Conservation (phyloP, 2,797 vertebrate species). For the Paratrypauchen microcephalus region DNA sequence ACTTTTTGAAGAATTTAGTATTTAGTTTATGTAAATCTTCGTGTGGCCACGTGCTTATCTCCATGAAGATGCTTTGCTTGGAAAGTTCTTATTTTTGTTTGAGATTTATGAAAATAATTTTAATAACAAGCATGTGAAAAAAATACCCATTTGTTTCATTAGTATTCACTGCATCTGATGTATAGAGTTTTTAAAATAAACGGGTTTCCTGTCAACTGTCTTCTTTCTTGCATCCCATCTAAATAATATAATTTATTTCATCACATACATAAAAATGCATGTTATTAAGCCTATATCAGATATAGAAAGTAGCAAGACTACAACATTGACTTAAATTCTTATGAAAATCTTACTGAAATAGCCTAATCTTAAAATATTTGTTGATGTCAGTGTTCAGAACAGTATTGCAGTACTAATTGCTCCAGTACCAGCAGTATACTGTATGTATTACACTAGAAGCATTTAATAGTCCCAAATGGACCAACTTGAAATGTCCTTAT, state of each 20-base stretch:
- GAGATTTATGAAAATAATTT: slow-evolving; percentile 48
- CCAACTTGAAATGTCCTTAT: neutral
- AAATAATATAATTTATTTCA: neutral
- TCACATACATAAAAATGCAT: neutral
- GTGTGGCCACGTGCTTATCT: no score
- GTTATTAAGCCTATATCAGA: no score
- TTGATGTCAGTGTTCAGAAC: neutral
- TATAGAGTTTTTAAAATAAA: slow-evolving; percentile 72
- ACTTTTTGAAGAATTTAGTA: neutral
- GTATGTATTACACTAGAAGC: neutral
- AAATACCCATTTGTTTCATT: no score
- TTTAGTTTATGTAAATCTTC: neutral
- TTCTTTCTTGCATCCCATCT: neutral
- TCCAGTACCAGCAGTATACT: neutral
- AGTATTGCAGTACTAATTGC: neutral
- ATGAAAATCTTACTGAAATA: neutral
- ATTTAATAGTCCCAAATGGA: neutral
- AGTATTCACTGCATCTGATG: slow-evolving; percentile 65
- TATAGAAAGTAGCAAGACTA: no score
- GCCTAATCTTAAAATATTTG: neutral
- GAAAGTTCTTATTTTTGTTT: slow-evolving; percentile 34
- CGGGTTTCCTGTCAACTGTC: slow-evolving; percentile 21
- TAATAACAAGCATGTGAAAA: slow-evolving; percentile 69
- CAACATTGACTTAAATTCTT: no score
- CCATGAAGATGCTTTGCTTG: no score